Percentiles rank a stretch among this genome's conserved stretches.
Evolutionary conservation across 1,140 invertebrate genomes (phyloP).

Genomic region (Drosophila triauraria): DNA sequence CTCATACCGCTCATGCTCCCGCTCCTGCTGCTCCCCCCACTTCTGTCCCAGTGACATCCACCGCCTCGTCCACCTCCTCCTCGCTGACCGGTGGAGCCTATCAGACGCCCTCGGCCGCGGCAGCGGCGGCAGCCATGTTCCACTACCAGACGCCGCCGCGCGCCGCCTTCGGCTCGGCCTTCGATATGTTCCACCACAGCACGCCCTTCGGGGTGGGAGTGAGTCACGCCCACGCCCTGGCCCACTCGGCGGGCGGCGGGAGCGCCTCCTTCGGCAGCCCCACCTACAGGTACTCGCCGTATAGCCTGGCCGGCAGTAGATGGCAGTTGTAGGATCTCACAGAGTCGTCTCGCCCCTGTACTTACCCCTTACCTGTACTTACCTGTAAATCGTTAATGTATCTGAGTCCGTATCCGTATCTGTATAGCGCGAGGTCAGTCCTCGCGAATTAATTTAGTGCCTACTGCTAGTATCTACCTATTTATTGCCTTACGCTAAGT

Average conservation of each 20-base stretch:
- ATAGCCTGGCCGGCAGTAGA: slow-evolving; percentile 82
- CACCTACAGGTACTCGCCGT: slow-evolving; percentile 84
- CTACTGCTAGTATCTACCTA: slow-evolving; percentile 56
- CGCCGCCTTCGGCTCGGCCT: slow-evolving; percentile 80
- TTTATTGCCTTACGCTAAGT: slow-evolving; percentile 78
- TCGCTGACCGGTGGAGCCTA: slow-evolving; percentile 73
- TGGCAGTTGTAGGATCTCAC: slow-evolving; percentile 78
- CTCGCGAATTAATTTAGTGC: slow-evolving; percentile 70
- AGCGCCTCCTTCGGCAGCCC: slow-evolving; percentile 75
- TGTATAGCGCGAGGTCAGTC: slow-evolving; percentile 19
- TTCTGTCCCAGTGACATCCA: slow-evolving; percentile 17
- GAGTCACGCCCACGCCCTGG: slow-evolving; percentile 38
- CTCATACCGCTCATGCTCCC: slow-evolving; percentile 12
- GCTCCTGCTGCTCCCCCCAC: slow-evolving; percentile 7
- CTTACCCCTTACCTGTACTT: slow-evolving; percentile 19
- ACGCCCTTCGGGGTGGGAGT: slow-evolving; percentile 81
- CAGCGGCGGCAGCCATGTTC: slow-evolving; percentile 70
- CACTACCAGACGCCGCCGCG: slow-evolving; percentile 84
- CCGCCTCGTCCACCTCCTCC: slow-evolving; percentile 25
- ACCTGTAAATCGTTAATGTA: slow-evolving; percentile 46
- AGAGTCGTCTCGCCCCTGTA: slow-evolving; percentile 30
- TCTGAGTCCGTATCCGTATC: slow-evolving; percentile 42
- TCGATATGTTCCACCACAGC: slow-evolving; percentile 85
- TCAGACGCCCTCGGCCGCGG: slow-evolving; percentile 65
- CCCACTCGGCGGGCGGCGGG: slow-evolving; percentile 45